These are phyloP conservation scores for Sceloporus tristichus DNA, from an alignment of 2,113 vertebrate genomes.

Conservation along the genomic window DNA sequence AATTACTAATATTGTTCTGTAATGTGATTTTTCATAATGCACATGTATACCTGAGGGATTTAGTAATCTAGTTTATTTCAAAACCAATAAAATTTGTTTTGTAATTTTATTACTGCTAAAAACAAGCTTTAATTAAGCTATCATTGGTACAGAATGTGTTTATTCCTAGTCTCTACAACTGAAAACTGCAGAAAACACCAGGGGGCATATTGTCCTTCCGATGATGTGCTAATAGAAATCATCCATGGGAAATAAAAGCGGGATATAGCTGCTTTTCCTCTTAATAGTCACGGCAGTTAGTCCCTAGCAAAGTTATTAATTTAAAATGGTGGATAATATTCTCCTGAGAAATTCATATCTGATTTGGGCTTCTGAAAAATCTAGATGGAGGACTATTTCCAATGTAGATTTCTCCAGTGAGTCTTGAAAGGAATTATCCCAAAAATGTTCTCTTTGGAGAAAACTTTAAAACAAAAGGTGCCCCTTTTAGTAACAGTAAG, in stretches of 20 bases:
- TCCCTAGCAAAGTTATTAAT: not conserved
- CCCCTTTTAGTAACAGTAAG: not conserved
- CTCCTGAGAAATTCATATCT: conserved; percentile 33
- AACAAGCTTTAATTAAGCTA: conserved; percentile 45
- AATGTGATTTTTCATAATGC: conserved; percentile 4
- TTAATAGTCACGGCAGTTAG: not conserved
- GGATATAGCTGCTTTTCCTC: not conserved
- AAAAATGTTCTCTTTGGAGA: not conserved
- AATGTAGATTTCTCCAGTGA: not conserved
- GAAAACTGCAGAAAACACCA: not conserved
- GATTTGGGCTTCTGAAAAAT: conserved; percentile 39
- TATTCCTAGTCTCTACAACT: conserved; percentile 20
- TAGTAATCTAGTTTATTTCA: not conserved
- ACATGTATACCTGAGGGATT: not conserved
- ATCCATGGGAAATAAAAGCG: not conserved
- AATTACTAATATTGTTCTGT: conserved; percentile 7
- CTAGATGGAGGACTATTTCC: not conserved
- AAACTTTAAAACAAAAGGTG: not conserved
- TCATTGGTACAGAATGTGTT: conserved; percentile 26
- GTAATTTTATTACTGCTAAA: conserved; percentile 17
- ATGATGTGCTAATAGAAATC: accelerated
- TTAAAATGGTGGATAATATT: not conserved
- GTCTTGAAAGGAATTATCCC: not conserved
- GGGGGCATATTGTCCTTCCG: conserved; percentile 1
- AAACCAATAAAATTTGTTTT: not conserved